Percentiles rank a stretch among this genome's conserved stretches.
These are phyloP conservation scores for Leptopilina boulardi DNA, from an alignment of 1,140 invertebrate species.

Conservation along the genomic window DNA sequence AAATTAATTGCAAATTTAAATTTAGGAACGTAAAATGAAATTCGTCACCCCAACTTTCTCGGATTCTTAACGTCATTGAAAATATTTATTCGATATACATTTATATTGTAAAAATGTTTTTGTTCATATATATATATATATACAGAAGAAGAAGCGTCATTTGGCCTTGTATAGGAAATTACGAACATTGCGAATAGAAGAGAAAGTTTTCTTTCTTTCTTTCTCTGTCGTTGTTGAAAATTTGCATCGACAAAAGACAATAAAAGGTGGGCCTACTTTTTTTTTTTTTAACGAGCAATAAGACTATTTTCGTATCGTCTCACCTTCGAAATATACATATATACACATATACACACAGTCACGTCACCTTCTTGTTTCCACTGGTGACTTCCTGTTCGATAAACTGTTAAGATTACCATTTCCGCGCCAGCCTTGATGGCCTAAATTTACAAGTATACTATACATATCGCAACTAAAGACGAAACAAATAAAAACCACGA, in stretches of 20 bases:
- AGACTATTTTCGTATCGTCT: neutral
- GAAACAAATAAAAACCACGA: no score
- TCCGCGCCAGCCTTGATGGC: constrained; percentile 6
- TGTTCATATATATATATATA: no score
- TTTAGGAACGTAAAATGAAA: no score
- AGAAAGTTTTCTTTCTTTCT: no score
- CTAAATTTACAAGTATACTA: neutral
- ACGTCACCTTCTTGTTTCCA: constrained; percentile 8
- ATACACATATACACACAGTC: neutral
- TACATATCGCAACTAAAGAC: constrained; percentile 5
- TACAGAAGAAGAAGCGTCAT: no score
- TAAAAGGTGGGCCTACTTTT: neutral
- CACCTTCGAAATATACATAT: neutral
- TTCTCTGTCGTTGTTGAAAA: neutral
- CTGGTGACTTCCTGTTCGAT: constrained; percentile 12
- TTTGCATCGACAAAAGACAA: neutral
- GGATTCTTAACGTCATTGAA: no score
- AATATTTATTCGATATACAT: no score
- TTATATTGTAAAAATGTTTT: no score
- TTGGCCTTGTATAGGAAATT: no score
- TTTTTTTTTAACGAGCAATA: neutral
- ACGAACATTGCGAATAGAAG: no score
- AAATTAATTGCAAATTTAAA: no score
- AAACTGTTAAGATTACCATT: neutral
- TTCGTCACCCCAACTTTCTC: no score